Evolutionary conservation across 2,113 vertebrate genomes (phyloP), one percentile per base, ranked within the genome.

Genomic region (Varanus salvator): DNA sequence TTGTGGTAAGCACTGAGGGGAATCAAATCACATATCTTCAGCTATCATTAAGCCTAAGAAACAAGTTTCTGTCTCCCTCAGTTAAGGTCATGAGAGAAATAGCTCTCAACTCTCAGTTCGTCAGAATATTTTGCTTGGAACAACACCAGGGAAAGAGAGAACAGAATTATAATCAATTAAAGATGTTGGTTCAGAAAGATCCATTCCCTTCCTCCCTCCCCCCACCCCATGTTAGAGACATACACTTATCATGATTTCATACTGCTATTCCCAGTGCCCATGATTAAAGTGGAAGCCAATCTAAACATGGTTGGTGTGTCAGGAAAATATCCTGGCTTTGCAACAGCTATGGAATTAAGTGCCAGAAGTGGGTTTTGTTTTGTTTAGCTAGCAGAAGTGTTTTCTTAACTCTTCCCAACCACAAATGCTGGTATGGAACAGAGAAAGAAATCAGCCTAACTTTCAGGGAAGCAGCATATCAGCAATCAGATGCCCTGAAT

Each of bases 231-330:
- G 92, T 93, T 4, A 83, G 85, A 91, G 92, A 76, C 29, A 68
- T 85, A 85, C 84, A 89, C 69, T 86, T 95, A 91, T 93, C 76
- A 6, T 93, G n/a, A 90, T 90, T 95, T 93, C 92, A 87, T 93
- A 60, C 92, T 81, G 8, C 87, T 93, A 86, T 95, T 96, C 96
- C 92, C 94, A 95, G 75, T 77, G 88, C 92, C 95, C 92, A 88
- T 94, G 94, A 80, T 93, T 94, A 85, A 95, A 94, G 87, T 80
- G 87, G 88, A 94, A 44, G 84, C 92, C 94, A 92, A 91, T 94
- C 91, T 69, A 93, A 94, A 80, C 90, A 80, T 85, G 84, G 92
- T 86, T 93, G 93, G 90, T 90, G 91, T 94, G 89, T 95, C 92
- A 87, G 48, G 87, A 92, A 93, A 94, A 93, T 92, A 92, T 91